These are phyloP conservation scores for Cistogaster globosa DNA, from an alignment of 2,888 invertebrate species.

Conservation along the genomic window DNA sequence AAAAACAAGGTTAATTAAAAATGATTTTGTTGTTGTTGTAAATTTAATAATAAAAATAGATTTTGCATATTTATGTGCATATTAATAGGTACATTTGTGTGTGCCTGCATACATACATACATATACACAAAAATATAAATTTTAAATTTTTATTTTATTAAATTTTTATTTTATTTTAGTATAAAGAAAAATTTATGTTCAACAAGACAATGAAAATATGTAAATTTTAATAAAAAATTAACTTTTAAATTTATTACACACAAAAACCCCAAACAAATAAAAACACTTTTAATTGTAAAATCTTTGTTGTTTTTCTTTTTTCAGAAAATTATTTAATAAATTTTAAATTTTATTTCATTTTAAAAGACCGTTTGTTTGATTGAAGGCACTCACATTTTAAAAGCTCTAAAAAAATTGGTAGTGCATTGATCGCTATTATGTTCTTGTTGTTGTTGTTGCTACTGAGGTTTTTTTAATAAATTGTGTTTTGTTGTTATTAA, in stretches of 20 bases:
- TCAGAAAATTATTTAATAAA: conserved; percentile 23
- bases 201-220: conserved; percentile 46
- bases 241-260: conserved; percentile 44
- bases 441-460: conserved; percentile 34
- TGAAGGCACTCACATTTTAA: conserved; percentile 30
- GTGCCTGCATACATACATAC: no score
- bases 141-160: no score
- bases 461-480: conserved; percentile 5
- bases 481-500: conserved; percentile 47
- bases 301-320: conserved; percentile 10
- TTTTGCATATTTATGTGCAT: background rate
- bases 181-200: background rate
- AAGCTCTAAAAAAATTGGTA: conserved; percentile 13
- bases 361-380: background rate
- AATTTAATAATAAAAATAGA: conserved; percentile 5
- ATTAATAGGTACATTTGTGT: no score
- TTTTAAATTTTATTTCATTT: conserved; percentile 20
- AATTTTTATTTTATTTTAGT: background rate
- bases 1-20: conserved; percentile 68
- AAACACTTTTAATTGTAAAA: conserved; percentile 12
- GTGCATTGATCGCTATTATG: conserved; percentile 36
- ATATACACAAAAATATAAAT: no score
- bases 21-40: conserved; percentile 39
- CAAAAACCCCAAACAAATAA: conserved; percentile 58
- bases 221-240: conserved; percentile 37